A percentile compares a stretch with the other conserved stretches of the same genome.
These are phyloP conservation scores for Timandra comae DNA, from an alignment of 2,888 invertebrate genomes.

Conservation along the genomic window DNA sequence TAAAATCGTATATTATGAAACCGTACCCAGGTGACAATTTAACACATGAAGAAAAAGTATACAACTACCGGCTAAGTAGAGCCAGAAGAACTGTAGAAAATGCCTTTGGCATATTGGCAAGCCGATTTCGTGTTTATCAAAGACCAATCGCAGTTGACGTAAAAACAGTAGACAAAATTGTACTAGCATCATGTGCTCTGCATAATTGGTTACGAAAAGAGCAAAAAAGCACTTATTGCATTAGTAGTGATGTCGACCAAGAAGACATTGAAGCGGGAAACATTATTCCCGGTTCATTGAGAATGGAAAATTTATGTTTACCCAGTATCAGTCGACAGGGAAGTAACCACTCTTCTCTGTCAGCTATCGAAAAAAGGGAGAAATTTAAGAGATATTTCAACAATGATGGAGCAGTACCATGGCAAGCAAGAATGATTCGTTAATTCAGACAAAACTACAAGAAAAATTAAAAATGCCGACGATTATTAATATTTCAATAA, in stretches of 20 bases:
- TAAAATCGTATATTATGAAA: slow-evolving; percentile 11
- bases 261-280: slow-evolving; percentile 13
- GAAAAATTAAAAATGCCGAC: slow-evolving; percentile 8
- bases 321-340: slow-evolving; percentile 11
- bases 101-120: slow-evolving; percentile 16
- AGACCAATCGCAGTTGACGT: slow-evolving; percentile 11
- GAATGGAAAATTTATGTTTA: slow-evolving; percentile 13
- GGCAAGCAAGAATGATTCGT: slow-evolving; percentile 11
- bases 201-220: slow-evolving; percentile 13
- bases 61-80: slow-evolving; percentile 14
- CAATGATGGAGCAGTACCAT: slow-evolving; percentile 11
- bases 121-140: slow-evolving; percentile 7
- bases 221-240: slow-evolving; percentile 8
- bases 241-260: slow-evolving; percentile 10
- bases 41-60: slow-evolving; percentile 9
- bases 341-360: slow-evolving; percentile 10
- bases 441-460: slow-evolving; percentile 8
- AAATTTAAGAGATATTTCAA: slow-evolving; percentile 8
- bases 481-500: slow-evolving; percentile 11
- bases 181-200: slow-evolving; percentile 14
- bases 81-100: slow-evolving; percentile 15
- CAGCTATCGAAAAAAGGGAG: slow-evolving; percentile 11
- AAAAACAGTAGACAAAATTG: slow-evolving; percentile 9
- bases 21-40: slow-evolving; percentile 12
- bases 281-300: slow-evolving; percentile 10